Base-by-base conservation (phyloP, 2,797 vertebrate species). In the Avahi laniger region DNA sequence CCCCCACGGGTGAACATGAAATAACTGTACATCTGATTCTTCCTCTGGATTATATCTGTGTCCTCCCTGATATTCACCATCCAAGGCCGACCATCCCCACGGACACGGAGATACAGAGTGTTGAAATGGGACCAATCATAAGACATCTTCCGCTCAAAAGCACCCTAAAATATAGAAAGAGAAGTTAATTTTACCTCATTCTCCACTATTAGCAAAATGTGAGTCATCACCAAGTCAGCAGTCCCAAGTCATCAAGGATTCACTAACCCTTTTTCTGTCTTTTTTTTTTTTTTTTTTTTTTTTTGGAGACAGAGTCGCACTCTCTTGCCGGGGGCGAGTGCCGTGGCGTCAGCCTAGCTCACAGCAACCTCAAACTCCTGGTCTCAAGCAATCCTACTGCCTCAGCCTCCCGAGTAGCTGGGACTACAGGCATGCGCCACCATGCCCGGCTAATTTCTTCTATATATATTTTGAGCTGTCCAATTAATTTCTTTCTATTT, bases 51-150 rank as follows among this genome's bases (percentile, higher is more conserved):
- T 97, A 99, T 99, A 97, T 98, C 99, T 0, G 98, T 99, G 69
- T 99, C 99, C 20, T 99, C 54, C 9, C 94, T 98, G 30, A 99
- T 98, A 97, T 99, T 99, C 90, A 99, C 98, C 99, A 99, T 99
- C 99, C 99, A 99, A 0, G 99, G 99, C 33, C 99, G 99, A 43
- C 99, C 99, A 38, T 99, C 99, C 0, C 99, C 99, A 48, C 99
- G 99, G 33, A 99, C 95, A 10, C 99, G 99, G 89, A 99, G 91
- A 91, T 99, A 98, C 43, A 99, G 97, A 0, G 98, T 99, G 98
- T 99, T 99, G 97, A 99, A 99, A 92, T 96, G 99, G 14, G 99
- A 98, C 99, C 99, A 99, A 70, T 99, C 99, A 0, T 99, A 95
- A 95, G 98, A 97, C 88, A 97, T 99, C 98, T 98, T 99, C 93